These are phyloP conservation scores for Pseudomugil tenellus DNA, from an alignment of 2,797 vertebrate species.

Conservation along the genomic window DNA sequence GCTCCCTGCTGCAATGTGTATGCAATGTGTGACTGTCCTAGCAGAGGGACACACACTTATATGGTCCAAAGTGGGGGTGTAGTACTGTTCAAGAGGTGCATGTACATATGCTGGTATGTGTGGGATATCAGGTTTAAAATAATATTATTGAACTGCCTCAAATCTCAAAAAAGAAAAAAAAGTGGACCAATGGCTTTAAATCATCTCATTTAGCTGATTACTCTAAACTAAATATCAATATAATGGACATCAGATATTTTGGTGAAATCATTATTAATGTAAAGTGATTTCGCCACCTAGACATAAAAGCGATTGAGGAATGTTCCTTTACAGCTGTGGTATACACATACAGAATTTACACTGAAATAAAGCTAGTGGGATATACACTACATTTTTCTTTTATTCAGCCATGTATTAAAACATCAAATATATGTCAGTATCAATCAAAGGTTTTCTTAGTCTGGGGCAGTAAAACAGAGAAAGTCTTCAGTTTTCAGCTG, in stretches of 20 bases:
- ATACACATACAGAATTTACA: background rate
- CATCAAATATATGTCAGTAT: conserved; percentile 40
- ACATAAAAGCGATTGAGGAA: background rate
- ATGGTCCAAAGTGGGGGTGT: background rate
- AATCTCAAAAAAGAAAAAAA: background rate
- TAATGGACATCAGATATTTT: background rate
- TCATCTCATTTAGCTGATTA: background rate
- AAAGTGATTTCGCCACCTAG: background rate
- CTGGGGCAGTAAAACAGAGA: conserved; percentile 58
- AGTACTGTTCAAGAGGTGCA: too few species aligned
- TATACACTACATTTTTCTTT: conserved; percentile 26
- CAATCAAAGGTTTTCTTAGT: conserved; percentile 52
- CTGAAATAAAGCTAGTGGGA: conserved; percentile 17
- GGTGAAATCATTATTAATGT: background rate
- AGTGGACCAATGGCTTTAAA: background rate
- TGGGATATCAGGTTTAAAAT: background rate
- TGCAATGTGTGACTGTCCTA: conserved; percentile 9
- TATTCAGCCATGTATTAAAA: conserved; percentile 29
- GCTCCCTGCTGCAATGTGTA: conserved; percentile 30
- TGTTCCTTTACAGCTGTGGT: background rate
- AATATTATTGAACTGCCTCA: background rate
- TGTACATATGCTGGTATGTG: background rate
- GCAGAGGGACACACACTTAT: conserved; percentile 2
- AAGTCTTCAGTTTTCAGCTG: conserved; percentile 61
- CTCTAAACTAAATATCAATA: background rate